Conservation (phyloP, 2,113 vertebrate species). For the Myotis davidii region DNA sequence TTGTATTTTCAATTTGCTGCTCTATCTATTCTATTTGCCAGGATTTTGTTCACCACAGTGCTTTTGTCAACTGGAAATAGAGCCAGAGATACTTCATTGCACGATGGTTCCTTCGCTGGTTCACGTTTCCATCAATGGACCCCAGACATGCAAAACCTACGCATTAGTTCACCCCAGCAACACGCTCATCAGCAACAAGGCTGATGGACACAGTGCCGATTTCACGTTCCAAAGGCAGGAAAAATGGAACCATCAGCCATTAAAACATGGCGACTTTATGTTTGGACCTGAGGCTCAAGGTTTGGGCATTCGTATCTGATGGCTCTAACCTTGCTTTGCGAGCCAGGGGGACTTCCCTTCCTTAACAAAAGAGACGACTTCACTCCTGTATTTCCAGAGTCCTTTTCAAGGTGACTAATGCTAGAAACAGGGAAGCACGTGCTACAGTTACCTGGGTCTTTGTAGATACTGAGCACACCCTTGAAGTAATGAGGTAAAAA, state of each 20-base stretch:
- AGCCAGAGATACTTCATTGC: neutral
- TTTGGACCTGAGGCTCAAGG: neutral
- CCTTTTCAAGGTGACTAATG: neutral
- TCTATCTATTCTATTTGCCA: neutral
- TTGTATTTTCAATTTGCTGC: neutral
- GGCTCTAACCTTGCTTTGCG: neutral
- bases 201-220: fast-evolving
- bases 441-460: conserved; percentile 92
- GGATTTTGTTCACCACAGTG: fast-evolving
- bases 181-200: fast-evolving
- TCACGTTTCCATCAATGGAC: fast-evolving
- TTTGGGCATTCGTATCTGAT: fast-evolving
- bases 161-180: fast-evolving
- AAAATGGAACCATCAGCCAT: neutral
- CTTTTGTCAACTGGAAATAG: neutral
- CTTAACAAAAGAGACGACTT: neutral
- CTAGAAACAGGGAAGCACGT: neutral
- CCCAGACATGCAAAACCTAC: fast-evolving
- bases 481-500: conserved; percentile 99
- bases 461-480: conserved; percentile 96
- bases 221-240: neutral
- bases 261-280: neutral
- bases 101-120: fast-evolving
- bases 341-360: neutral
- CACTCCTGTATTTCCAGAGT: neutral